These are phyloP conservation scores for Melanostoma scalare DNA, from an alignment of 2,888 invertebrate genomes.

Conservation along the genomic window DNA sequence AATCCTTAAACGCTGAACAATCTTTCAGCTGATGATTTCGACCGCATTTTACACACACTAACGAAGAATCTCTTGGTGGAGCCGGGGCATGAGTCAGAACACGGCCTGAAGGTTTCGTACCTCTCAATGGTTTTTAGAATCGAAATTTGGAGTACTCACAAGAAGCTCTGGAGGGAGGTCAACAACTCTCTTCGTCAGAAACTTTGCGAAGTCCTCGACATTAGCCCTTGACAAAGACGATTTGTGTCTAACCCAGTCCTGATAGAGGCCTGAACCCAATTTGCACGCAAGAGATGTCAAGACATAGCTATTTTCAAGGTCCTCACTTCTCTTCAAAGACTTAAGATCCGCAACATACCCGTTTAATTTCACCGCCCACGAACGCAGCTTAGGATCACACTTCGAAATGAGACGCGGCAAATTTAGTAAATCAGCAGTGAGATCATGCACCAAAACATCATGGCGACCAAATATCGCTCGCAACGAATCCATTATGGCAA, in stretches of 20 bases:
- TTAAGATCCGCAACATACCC: conserved; percentile 12
- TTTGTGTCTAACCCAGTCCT: not conserved
- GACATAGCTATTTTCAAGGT: not conserved
- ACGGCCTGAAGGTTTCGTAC: not conserved
- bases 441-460: too few relatives aligned
- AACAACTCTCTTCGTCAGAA: conserved; percentile 4
- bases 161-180: conserved; percentile 14
- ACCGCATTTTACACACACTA: not conserved
- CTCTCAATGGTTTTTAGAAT: too few relatives aligned
- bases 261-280: not conserved
- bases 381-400: conserved; percentile 1
- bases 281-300: not conserved
- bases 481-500: too few relatives aligned
- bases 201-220: conserved; percentile 3
- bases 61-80: too few relatives aligned
- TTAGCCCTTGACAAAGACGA: not conserved
- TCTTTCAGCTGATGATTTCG: not conserved
- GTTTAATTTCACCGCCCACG: conserved; percentile 12
- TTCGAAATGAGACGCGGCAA: not conserved
- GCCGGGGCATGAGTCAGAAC: not conserved
- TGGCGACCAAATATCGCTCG: too few relatives aligned
- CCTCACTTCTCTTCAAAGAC: conserved; percentile 4
- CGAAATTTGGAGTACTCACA: not conserved
- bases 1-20: not conserved
- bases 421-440: not conserved